Evolutionary conservation across 2,797 vertebrate genomes (phyloP).

Genomic region (Coregonus suidteri): DNA sequence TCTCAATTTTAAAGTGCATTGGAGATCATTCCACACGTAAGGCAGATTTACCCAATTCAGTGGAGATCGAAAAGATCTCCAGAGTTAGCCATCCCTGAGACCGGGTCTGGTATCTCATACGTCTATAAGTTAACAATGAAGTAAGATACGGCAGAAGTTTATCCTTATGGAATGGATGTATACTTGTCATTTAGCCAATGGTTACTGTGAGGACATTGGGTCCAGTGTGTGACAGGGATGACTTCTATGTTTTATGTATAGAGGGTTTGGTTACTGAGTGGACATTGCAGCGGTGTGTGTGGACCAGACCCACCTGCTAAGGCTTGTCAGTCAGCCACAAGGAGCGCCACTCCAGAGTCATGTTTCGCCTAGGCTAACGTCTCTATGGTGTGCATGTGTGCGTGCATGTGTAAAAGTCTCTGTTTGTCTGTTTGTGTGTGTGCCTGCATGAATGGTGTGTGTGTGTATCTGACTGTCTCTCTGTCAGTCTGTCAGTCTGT

Average conservation of each 20-base stretch:
- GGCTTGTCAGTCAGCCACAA: neutral
- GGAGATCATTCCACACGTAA: no score
- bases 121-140: no score
- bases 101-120: no score
- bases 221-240: constrained; percentile 3
- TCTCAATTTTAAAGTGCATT: no score
- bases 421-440: neutral
- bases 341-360: constrained; percentile 20
- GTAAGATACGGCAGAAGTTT: no score
- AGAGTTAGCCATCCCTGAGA: no score
- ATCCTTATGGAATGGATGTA: neutral
- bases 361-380: constrained; percentile 48
- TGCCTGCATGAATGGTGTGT: neutral
- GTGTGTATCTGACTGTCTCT: neutral
- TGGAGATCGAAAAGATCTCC: no score
- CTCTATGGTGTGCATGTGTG: constrained; percentile 7
- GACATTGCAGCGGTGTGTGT: constrained; percentile 30
- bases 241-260: neutral
- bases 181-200: neutral
- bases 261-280: constrained; percentile 10
- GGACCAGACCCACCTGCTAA: constrained; percentile 40
- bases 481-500: no score
- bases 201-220: neutral
- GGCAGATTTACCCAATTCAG: no score
- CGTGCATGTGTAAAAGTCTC: constrained; percentile 7